Evolutionary conservation across 2,113 vertebrate genomes (phyloP).

Genomic region (Passer domesticus): DNA sequence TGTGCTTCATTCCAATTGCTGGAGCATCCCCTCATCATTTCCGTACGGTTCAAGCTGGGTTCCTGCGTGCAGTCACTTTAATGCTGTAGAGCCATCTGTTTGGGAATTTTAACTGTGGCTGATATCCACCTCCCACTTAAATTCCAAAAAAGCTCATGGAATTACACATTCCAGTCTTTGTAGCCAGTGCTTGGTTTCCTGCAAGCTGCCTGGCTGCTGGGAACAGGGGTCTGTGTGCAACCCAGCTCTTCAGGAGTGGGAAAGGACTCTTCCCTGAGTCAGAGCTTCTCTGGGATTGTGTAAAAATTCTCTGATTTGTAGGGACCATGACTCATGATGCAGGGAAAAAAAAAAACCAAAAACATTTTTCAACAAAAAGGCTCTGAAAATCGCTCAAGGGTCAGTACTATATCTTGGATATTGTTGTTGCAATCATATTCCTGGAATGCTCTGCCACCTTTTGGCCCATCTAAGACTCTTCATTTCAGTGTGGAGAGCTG

Average conservation of each 20-base stretch:
- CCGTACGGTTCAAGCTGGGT: background rate
- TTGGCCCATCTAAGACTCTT: background rate
- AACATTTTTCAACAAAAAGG: background rate
- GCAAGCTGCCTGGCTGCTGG: background rate
- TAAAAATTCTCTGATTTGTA: background rate
- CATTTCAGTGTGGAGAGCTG: background rate
- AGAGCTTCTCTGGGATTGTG: background rate
- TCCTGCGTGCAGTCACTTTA: background rate
- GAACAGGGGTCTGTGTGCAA: background rate
- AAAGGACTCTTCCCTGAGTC: background rate
- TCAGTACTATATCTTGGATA: background rate
- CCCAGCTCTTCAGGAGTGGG: background rate
- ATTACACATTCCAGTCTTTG: constrained; percentile 31
- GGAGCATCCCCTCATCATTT: background rate
- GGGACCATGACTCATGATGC: background rate
- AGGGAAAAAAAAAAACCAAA: background rate
- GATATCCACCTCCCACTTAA: background rate
- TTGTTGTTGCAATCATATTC: background rate
- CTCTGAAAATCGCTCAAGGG: background rate
- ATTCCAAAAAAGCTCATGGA: constrained; percentile 49
- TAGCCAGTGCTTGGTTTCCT: background rate
- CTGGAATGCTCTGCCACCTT: background rate
- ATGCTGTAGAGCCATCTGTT: constrained; percentile 8
- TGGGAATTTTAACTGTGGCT: constrained; percentile 45
- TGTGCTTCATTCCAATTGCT: background rate